Evolutionary conservation across 2,888 invertebrate species (phyloP), one percentile per base, ranked within the genome.

Genomic region (Uloborus plumipes): DNA sequence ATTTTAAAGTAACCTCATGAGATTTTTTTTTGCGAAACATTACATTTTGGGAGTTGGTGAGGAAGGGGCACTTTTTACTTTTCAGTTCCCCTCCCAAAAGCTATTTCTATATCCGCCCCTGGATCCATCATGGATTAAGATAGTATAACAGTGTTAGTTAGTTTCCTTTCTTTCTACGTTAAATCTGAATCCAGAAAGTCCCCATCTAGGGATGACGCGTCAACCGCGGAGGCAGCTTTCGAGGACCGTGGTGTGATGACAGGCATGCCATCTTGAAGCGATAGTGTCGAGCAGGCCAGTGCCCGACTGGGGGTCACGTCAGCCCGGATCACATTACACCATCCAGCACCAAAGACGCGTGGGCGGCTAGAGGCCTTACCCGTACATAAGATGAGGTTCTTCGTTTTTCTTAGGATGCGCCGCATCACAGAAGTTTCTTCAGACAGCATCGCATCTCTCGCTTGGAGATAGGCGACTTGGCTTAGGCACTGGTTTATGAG

Each of bases 231-330:
- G 39, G 39, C 39, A 39, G 39, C 3, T 39, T 39, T 39, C 39
- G 39, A 39, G 39, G 39, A 7, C 11, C 51, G 20, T 50, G 67
- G 67, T 49, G 76, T 62, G 76, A 76, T 76, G 76, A 76, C 76
- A 76, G 53, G 47, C 9, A 16, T 69, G 20, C 62, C 76, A 76
- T 76, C 76, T 76, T 76, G 76, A 76, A 76, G 76, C 76, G 76
- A 76, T 76, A 75, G 67, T 50, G 49, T 66, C 22, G 47, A 66
- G 58, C 31, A 64, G 71, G 71, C 71, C 70, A 71, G 49, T 71
- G 71, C 71, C 71, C 59, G 75, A 22, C 53, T 55, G 69, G 76
- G 69, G 75, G 67, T 67, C 67, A 67, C 61, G 50, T 51, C 66
- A 53, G 69, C 62, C 62, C 69, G 76, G 67, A 69, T 76, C 76